These are phyloP conservation scores for Pipistrellus nathusii DNA, from an alignment of 2,797 vertebrate species.

Conservation along the genomic window DNA sequence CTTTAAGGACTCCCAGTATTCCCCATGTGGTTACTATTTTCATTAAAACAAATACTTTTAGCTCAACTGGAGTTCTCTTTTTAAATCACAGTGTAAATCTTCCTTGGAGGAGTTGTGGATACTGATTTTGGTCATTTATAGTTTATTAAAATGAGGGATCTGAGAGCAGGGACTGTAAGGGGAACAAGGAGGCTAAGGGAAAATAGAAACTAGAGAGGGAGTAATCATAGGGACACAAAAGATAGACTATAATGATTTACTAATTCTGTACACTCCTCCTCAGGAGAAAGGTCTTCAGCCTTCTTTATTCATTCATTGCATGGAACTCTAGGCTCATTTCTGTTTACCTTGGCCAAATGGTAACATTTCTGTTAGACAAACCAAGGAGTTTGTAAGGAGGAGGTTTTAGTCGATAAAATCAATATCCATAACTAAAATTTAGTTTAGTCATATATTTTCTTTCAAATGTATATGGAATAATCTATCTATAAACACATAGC, in stretches of 20 bases:
- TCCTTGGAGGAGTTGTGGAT: neutral
- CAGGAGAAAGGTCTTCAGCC: neutral
- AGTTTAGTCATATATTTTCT: slow-evolving; percentile 86
- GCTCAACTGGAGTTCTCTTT: neutral
- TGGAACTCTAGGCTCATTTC: neutral
- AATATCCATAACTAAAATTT: slow-evolving; percentile 88
- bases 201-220: neutral
- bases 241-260: neutral
- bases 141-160: slow-evolving; percentile 23
- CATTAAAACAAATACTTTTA: neutral
- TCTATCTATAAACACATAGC: slow-evolving; percentile 81
- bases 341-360: slow-evolving; percentile 72
- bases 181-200: neutral
- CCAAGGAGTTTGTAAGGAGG: slow-evolving; percentile 83
- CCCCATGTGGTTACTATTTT: neutral
- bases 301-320: slow-evolving; percentile 53
- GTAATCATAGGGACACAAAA: neutral
- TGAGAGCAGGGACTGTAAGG: neutral
- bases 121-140: neutral
- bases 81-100: slow-evolving; percentile 33
- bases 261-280: neutral
- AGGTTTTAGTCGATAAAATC: slow-evolving; percentile 85
- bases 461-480: slow-evolving; percentile 86
- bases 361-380: slow-evolving; percentile 85
- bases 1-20: neutral